These are phyloP conservation scores for Formica exsecta DNA, from an alignment of 1,140 invertebrate species.

Conservation along the genomic window DNA sequence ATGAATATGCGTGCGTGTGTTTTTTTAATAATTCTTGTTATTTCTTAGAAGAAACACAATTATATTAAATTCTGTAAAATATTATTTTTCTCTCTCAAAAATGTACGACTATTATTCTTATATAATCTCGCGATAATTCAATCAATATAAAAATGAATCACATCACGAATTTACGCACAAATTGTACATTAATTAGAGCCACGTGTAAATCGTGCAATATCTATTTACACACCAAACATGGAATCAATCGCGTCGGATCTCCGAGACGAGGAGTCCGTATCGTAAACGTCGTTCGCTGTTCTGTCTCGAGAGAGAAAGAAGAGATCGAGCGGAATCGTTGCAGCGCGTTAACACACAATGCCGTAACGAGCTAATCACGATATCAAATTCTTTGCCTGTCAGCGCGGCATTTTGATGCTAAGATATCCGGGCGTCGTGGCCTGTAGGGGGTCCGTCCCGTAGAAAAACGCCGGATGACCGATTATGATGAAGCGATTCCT, in stretches of 20 bases:
- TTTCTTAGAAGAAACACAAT: constrained; percentile 23
- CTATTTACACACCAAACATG: constrained; percentile 71
- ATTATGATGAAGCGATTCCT: constrained; percentile 86
- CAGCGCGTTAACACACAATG: constrained; percentile 81
- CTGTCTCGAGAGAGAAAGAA: constrained; percentile 35
- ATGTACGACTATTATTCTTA: constrained; percentile 8
- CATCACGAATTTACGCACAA: constrained; percentile 2
- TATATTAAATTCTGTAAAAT: constrained; percentile 19
- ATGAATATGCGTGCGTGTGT: not conserved
- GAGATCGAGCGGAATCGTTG: constrained; percentile 67
- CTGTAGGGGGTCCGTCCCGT: constrained; percentile 79
- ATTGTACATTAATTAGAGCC: constrained; percentile 49
- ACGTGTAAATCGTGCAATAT: constrained; percentile 18
- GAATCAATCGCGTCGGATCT: constrained; percentile 68
- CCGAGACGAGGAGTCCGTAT: not conserved
- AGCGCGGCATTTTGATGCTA: constrained; percentile 85
- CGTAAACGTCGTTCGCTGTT: constrained; percentile 20
- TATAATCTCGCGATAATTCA: constrained; percentile 36
- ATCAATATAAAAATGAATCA: constrained; percentile 45
- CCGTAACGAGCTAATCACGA: constrained; percentile 85
- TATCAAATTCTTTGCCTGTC: constrained; percentile 86
- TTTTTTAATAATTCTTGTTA: not conserved
- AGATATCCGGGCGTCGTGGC: constrained; percentile 81
- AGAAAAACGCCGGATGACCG: constrained; percentile 84
- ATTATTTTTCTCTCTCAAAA: constrained; percentile 4